Conservation (phyloP, 2,113 vertebrate species). For the Naja naja region DNA sequence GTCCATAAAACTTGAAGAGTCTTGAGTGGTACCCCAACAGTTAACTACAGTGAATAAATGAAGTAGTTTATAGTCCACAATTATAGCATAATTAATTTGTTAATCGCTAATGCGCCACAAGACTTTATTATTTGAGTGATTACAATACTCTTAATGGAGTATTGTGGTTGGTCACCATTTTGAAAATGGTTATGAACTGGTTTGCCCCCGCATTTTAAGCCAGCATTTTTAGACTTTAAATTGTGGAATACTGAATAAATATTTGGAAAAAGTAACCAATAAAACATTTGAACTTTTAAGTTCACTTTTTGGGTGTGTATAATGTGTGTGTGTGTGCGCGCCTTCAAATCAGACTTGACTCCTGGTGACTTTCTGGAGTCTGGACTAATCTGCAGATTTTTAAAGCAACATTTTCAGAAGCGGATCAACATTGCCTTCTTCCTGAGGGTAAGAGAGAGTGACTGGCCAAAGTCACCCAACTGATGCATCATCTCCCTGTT, state of each 20-base stretch:
- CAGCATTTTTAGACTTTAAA: not conserved
- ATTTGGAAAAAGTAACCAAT: not conserved
- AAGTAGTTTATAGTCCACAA: not conserved
- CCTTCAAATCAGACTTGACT: not conserved
- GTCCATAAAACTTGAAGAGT: not conserved
- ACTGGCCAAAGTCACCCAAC: no score
- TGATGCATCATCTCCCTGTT: no score
- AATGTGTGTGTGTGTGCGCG: rapidly evolving
- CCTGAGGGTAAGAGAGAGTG: no score
- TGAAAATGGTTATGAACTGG: not conserved
- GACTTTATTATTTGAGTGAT: not conserved
- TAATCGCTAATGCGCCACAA: not conserved
- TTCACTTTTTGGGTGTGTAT: not conserved
- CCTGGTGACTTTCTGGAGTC: no score
- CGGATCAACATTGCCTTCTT: no score
- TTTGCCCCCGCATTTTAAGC: not conserved
- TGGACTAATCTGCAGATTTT: no score
- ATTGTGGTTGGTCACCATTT: not conserved
- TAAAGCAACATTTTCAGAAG: no score
- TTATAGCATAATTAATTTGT: not conserved
- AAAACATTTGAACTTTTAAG: not conserved
- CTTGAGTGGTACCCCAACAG: not conserved
- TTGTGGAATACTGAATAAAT: not conserved
- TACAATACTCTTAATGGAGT: not conserved
- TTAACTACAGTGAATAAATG: not conserved